Conservation (phyloP, 1,140 invertebrate genomes). For the Zaprionus ghesquierei region DNA sequence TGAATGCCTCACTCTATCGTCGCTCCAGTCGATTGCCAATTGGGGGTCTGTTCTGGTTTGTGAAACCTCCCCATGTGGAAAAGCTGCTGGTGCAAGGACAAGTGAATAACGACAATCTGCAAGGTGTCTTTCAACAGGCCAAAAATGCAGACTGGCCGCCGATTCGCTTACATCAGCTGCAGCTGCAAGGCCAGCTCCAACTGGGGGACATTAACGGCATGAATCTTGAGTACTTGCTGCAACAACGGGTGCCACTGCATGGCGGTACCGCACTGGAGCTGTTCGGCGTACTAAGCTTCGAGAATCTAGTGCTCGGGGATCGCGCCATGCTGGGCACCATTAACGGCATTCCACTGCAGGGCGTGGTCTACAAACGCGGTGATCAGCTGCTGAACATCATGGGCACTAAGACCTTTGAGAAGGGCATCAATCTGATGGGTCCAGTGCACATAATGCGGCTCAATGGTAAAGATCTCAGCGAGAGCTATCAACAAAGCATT, state of each 20-base stretch:
- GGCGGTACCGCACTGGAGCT: conserved; percentile 49
- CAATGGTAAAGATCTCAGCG: conserved; percentile 61
- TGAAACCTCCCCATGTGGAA: conserved; percentile 12
- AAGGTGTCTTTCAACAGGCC: conserved; percentile 28
- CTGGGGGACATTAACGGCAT: conserved; percentile 56
- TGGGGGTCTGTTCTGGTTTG: conserved; percentile 44
- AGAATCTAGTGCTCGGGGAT: conserved; percentile 53
- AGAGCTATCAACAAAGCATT: conserved; percentile 62
- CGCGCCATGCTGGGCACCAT: conserved; percentile 47
- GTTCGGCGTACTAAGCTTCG: conserved; percentile 63
- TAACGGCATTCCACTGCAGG: conserved; percentile 57
- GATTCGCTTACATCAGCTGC: conserved; percentile 23
- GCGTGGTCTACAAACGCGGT: conserved; percentile 49
- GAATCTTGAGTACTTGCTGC: conserved; percentile 61
- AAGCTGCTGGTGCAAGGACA: conserved; percentile 30
- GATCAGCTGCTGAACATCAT: conserved; percentile 47
- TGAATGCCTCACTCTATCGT: conserved; percentile 70
- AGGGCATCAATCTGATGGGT: conserved; percentile 47
- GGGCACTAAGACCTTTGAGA: conserved; percentile 53
- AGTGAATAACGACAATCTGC: conserved; percentile 43
- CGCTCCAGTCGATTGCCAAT: conserved; percentile 50
- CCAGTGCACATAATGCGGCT: conserved; percentile 59
- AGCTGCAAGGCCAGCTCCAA: conserved; percentile 25
- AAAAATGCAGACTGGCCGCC: conserved; percentile 33
- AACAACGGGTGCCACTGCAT: conserved; percentile 52